Base-by-base conservation (phyloP, 92 coral and sea anemone species). In the Chrysogorgia sp. region DNA sequence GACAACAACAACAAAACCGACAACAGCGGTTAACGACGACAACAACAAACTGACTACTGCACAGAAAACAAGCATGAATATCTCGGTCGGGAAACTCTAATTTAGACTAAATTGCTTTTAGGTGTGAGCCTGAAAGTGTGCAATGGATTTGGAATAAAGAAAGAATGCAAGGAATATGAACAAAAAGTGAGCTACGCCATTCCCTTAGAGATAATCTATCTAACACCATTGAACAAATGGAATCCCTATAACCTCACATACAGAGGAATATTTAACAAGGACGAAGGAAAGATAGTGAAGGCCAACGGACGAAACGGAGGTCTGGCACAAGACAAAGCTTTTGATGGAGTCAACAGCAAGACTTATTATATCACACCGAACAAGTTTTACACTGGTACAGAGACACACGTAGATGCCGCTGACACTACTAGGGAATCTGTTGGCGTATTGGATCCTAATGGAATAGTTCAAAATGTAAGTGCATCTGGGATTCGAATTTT, bases 201-300 rank as follows among this genome's bases (percentile, higher is more conserved):
- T 48, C 97, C 97, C 0, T 86, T 92, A 19, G 97, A 92, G 69
- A 90, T 92, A 34, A 90, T 92, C 57, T 92, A 72, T 50, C 30
- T 92, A 86, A 92, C 97, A 9, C 97, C 97, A 20, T 78, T 92
- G 12, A n/a, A n/a, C n/a, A n/a, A n/a, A n/a, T n/a, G n/a, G n/a
- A n/a, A n/a, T n/a, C n/a, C n/a, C n/a, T n/a, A 79, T 35, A 47
- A 92, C 32, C 35, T 92, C 5, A 79, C 88, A 49, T 84, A 85
- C 86, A 92, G 90, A 62, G 97, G 97, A 2, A 66, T 34, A 10
- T 74, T 61, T 34, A 76, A 26, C 1, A 31, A 57, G 28, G 30
- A 65, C 0, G 34, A 58, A 66, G 97, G 96, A 14, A 83, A 75
- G 59, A 88, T 90, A 15, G 97, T 92, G 7, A 84, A 29, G n/a